Conservation (phyloP, 37 sponge, comb jelly and placozoan species). For the Corticium candelabrum region DNA sequence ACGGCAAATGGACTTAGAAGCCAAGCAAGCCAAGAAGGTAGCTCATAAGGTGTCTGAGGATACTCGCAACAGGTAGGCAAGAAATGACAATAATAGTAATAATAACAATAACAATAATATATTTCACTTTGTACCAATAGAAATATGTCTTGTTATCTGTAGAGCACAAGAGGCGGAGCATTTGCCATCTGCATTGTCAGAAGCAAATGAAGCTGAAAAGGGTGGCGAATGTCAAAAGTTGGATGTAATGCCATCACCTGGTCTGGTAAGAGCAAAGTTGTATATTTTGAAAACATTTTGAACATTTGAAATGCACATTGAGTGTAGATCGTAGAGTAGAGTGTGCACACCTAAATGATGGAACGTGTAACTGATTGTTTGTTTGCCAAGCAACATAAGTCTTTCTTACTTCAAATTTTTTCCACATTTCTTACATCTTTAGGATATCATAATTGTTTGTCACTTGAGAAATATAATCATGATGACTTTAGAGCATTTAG, state of each 20-base stretch:
- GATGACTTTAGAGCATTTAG: too few relatives aligned
- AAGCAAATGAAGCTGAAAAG: conserved; percentile 39
- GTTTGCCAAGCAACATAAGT: too few relatives aligned
- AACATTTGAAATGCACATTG: neutral
- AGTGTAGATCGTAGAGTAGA: too few relatives aligned
- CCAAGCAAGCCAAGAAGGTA: conserved; percentile 37
- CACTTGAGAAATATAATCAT: too few relatives aligned
- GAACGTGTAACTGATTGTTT: too few relatives aligned
- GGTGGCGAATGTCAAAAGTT: conserved; percentile 33
- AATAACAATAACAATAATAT: neutral
- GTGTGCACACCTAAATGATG: too few relatives aligned
- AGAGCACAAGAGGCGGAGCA: conserved; percentile 43
- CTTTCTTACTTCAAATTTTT: too few relatives aligned
- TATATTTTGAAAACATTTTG: conserved; percentile 2
- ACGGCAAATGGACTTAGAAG: conserved; percentile 45
- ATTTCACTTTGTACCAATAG: neutral
- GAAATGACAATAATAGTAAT: too few relatives aligned
- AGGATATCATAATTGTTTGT: too few relatives aligned
- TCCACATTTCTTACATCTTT: too few relatives aligned
- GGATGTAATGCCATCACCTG: conserved; percentile 21
- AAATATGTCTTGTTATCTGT: too few relatives aligned
- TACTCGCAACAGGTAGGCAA: conserved; percentile 38
- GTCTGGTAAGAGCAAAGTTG: neutral
- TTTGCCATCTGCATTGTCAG: conserved; percentile 41
- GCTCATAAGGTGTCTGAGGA: conserved; percentile 28